Evolutionary conservation across 2,797 vertebrate species (phyloP).

Genomic region (Tympanoctomys barrerae): DNA sequence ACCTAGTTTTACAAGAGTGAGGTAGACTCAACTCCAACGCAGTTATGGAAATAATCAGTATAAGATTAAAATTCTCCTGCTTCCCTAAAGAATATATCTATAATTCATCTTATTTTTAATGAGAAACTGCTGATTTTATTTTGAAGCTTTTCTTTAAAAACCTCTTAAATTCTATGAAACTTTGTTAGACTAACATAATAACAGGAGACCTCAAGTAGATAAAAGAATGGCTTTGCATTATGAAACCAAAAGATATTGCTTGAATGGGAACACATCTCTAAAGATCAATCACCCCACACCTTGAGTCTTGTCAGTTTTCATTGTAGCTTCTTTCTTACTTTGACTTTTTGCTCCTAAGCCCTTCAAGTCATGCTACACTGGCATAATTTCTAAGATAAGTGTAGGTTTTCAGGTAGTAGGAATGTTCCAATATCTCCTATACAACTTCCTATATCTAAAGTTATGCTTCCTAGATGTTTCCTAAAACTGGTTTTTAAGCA

Average conservation of each 20-base stretch:
- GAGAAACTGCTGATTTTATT: not conserved
- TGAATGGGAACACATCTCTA: not conserved
- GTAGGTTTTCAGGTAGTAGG: no score
- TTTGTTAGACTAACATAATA: constrained; percentile 1
- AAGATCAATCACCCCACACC: not conserved
- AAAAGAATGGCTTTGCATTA: not conserved
- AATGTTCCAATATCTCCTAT: no score
- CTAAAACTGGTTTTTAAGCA: constrained; percentile 7
- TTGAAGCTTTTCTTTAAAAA: constrained; percentile 24
- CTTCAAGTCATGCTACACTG: not conserved
- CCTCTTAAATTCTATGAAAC: not conserved
- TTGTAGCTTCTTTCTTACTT: not conserved
- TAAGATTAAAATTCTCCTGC: not conserved
- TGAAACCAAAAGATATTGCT: not conserved
- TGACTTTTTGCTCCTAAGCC: not conserved
- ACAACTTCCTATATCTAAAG: no score
- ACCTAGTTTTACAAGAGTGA: not conserved
- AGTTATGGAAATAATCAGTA: not conserved
- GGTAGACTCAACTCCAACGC: not conserved
- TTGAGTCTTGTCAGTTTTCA: not conserved
- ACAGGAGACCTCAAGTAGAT: not conserved
- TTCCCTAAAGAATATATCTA: not conserved
- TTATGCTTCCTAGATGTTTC: not conserved
- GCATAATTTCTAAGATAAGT: constrained; percentile 1
- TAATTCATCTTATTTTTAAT: constrained; percentile 27